Percentiles rank a stretch among this genome's conserved stretches.
phyloP scores from a whole-genome alignment of 2,888 invertebrate species.

The Platynereis dumerilii region DNA sequence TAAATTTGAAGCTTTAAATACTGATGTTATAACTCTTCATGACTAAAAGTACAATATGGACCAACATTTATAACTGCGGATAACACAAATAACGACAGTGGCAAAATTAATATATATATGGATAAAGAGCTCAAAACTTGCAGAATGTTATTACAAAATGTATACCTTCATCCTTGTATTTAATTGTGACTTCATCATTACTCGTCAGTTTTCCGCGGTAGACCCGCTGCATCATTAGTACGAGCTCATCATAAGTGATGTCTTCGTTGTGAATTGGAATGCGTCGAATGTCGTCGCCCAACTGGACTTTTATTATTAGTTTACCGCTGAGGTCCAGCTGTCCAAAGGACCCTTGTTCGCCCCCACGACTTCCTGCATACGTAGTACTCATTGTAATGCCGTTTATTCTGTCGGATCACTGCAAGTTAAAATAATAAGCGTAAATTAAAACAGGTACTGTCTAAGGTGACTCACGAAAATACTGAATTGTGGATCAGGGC shows the following conservation, averaged over 20 bases:
- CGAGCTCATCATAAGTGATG: conserved; percentile 72
- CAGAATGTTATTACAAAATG: too few relatives aligned
- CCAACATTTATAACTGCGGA: too few relatives aligned
- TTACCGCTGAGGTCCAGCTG: conserved; percentile 38
- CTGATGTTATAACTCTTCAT: background rate
- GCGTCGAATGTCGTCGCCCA: conserved; percentile 73
- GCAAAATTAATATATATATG: too few relatives aligned
- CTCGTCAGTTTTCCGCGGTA: conserved; percentile 71
- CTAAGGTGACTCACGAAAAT: too few relatives aligned
- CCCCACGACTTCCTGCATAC: background rate
- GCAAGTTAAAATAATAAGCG: too few relatives aligned
- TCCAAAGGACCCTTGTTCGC: conserved; percentile 22
- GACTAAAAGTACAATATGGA: too few relatives aligned
- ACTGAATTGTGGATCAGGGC: too few relatives aligned
- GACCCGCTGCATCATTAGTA: conserved; percentile 77
- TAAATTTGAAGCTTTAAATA: background rate
- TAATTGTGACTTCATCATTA: conserved; percentile 73
- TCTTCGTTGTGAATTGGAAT: conserved; percentile 78
- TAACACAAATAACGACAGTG: too few relatives aligned
- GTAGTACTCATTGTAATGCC: too few relatives aligned
- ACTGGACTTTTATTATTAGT: conserved; percentile 65
- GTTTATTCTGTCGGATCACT: too few relatives aligned
- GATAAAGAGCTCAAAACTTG: too few relatives aligned
- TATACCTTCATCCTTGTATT: conserved; percentile 76
- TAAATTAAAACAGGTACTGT: too few relatives aligned